These are phyloP conservation scores for Colletes latitarsis DNA, from an alignment of 1,140 invertebrate genomes.

Conservation along the genomic window DNA sequence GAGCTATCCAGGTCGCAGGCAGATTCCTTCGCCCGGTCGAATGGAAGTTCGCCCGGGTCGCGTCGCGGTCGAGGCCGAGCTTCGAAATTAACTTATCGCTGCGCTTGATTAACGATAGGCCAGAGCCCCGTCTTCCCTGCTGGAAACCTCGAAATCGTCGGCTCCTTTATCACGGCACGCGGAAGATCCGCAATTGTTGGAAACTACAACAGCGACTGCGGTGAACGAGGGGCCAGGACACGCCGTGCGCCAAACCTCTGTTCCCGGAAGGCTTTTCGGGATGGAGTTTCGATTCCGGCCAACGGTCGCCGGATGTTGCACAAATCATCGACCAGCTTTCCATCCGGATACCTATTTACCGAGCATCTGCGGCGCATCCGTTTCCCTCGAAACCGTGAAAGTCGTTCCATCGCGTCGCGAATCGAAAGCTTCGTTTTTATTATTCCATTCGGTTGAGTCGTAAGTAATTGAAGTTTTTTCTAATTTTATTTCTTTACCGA, in stretches of 20 bases:
- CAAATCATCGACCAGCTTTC: constrained; percentile 55
- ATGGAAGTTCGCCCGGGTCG: neutral
- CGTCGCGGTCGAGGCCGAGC: neutral
- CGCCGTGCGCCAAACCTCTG: constrained; percentile 19
- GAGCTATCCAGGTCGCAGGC: neutral
- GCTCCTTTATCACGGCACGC: constrained; percentile 33
- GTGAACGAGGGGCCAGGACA: constrained; percentile 2
- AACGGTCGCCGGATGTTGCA: constrained; percentile 54
- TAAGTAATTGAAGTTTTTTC: too few species aligned
- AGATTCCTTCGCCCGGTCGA: neutral
- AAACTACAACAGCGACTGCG: constrained; percentile 46
- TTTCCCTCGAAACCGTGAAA: neutral
- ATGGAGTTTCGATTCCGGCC: constrained; percentile 43
- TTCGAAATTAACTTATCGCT: constrained; percentile 19
- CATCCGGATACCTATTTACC: constrained; percentile 30
- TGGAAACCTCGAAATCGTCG: constrained; percentile 24
- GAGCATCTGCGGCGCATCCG: constrained; percentile 23
- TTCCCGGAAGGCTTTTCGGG: constrained; percentile 40
- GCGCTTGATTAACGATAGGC: constrained; percentile 39
- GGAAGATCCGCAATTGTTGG: constrained; percentile 52
- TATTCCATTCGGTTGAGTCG: too few species aligned
- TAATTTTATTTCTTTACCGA: too few species aligned
- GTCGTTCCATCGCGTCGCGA: too few species aligned
- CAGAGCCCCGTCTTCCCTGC: neutral
- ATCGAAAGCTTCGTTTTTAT: too few species aligned